Conservation (phyloP, 2,113 vertebrate genomes). For the Chloropsis hardwickii region DNA sequence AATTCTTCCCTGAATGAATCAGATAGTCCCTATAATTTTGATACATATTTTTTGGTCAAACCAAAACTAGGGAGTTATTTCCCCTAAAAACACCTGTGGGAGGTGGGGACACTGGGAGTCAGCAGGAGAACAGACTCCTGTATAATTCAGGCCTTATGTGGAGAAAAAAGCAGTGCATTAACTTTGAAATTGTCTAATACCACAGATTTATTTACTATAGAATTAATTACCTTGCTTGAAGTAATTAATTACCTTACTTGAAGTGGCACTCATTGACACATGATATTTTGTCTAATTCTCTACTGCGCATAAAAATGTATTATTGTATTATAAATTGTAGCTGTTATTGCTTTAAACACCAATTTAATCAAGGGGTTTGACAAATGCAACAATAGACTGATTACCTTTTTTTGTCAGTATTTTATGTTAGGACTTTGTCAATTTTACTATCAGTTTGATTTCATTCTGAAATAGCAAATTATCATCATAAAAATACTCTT, state of each 20-base stretch:
- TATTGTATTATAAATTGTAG: not conserved
- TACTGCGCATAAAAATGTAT: not conserved
- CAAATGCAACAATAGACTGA: not conserved
- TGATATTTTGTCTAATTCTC: not conserved
- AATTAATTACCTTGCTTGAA: slow-evolving; percentile 14
- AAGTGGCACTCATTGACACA: not conserved
- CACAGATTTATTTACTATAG: not conserved
- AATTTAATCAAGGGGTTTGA: not conserved
- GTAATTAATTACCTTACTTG: not conserved
- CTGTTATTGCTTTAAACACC: not conserved
- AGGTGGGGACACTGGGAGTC: not conserved
- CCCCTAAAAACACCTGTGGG: not conserved
- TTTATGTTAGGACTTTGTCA: not conserved
- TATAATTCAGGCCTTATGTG: not conserved
- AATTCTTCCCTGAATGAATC: not conserved
- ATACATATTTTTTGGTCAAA: not conserved
- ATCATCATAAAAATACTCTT: not conserved
- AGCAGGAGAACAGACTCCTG: not conserved
- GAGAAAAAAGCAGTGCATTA: not conserved
- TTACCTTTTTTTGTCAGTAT: not conserved
- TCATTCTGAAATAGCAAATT: not conserved
- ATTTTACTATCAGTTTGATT: not conserved
- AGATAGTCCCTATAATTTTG: not conserved
- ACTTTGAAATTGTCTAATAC: not conserved
- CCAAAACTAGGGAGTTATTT: not conserved